Evolutionary conservation across 2,888 invertebrate genomes (phyloP).

Genomic region (Rhyacophila evoluta): DNA sequence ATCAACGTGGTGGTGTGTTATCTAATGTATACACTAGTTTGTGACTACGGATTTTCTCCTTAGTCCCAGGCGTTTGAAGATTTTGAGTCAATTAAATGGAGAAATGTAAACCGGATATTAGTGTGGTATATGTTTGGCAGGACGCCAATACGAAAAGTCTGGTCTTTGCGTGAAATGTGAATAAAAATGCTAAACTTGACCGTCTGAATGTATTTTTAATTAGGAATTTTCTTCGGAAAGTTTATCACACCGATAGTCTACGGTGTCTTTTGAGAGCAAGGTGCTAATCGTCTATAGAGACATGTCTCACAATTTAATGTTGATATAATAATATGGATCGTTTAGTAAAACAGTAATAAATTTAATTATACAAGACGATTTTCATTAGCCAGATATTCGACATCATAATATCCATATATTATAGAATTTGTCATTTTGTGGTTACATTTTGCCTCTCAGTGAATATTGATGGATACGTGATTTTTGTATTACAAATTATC

Average conservation of each 20-base stretch:
- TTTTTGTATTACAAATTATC: too few species aligned
- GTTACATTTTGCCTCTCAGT: too few species aligned
- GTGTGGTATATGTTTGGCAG: background rate
- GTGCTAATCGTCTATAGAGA: background rate
- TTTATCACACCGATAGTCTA: background rate
- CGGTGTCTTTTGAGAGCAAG: background rate
- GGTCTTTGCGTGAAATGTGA: background rate
- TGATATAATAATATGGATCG: too few species aligned
- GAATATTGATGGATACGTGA: too few species aligned
- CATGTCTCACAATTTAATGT: too few species aligned
- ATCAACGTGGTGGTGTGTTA: too few species aligned
- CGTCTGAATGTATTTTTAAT: constrained; percentile 12
- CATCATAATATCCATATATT: too few species aligned
- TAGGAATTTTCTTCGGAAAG: background rate
- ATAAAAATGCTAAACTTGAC: constrained; percentile 1
- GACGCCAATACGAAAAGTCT: background rate
- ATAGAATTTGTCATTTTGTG: too few species aligned
- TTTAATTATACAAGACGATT: too few species aligned
- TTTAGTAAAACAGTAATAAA: too few species aligned
- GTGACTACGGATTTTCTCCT: background rate
- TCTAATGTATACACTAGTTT: too few species aligned
- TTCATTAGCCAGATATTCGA: too few species aligned
- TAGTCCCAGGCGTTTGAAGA: background rate
- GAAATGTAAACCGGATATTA: background rate
- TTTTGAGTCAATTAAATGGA: constrained; percentile 17